Evolutionary conservation across 2,113 vertebrate species (phyloP), one percentile per base, ranked within the genome.

Genomic region (Chitala chitala): DNA sequence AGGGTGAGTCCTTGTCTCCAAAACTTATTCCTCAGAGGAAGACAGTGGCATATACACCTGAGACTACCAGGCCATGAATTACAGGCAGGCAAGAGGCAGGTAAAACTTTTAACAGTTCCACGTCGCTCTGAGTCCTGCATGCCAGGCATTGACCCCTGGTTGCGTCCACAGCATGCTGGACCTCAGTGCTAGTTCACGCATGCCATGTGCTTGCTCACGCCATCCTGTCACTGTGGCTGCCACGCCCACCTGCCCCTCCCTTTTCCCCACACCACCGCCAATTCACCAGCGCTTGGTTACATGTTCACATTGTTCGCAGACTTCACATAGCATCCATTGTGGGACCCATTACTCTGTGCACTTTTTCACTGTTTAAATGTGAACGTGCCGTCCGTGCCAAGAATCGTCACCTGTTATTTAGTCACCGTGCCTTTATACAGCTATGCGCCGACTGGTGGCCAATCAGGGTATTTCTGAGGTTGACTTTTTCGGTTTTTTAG

Each of bases 1-100:
- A 98, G 81, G 96, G 96, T 98, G 94, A 95, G 89, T 92, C 87
- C 87, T 84, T 88, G 87, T 90, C 87, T 87, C 80, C 89, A 79
- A 88, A 87, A 91, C 86, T 91, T 84, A 83, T 89, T 80, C 82
- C 86, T 86, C 86, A 90, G 88, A 90, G 88, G 89, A 91, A 86
- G 87, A 84, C 85, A 87, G 82, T 84, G 71, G 83, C 77, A 75
- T 86, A 82, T 51, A 84, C 86, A 85, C 78, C 86, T 24, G 85
- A 85, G 84, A 83, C 86, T 73, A 82, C 87, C 85, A 86, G 83
- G 81, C 87, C 85, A 71, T 91, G 89, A 91, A 75, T 82, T 80
- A 84, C 85, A 88, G 82, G 82, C 85, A 86, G 82, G 83, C 78
- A 75, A 71, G 75, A 85, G 88, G 88, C 87, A 92, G 89, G 90